A percentile compares a stretch with the other conserved stretches of the same genome.
Evolutionary conservation across 2,888 invertebrate species (phyloP).

Genomic region (Tenodera sinensis): DNA sequence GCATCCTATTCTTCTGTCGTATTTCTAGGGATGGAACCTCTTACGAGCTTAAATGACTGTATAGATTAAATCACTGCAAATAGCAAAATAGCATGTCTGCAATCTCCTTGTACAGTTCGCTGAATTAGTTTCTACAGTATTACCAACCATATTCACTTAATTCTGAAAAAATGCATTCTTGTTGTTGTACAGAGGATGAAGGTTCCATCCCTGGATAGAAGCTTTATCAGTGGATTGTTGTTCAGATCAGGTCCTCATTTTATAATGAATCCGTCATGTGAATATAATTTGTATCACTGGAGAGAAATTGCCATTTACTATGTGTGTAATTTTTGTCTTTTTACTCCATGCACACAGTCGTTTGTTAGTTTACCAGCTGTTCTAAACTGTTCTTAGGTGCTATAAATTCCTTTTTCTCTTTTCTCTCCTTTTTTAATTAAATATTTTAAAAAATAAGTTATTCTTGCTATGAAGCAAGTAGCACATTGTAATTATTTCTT

Average conservation of each 20-base stretch:
- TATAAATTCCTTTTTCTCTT: slow-evolving; percentile 1
- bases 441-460: slow-evolving; percentile 25
- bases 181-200: background rate
- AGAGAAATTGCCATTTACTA: background rate
- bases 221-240: background rate
- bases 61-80: background rate
- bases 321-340: slow-evolving; percentile 2
- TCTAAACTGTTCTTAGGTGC: slow-evolving; percentile 24
- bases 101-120: background rate
- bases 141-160: background rate
- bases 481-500: slow-evolving; percentile 29
- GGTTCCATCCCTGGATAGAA: slow-evolving; percentile 4
- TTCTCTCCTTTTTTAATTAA: slow-evolving; percentile 9
- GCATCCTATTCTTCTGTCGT: background rate
- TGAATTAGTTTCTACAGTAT: background rate
- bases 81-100: background rate
- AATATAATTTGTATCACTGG: background rate
- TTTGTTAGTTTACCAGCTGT: background rate
- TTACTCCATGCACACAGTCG: background rate
- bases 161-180: background rate
- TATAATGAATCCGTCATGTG: background rate
- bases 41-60: background rate
- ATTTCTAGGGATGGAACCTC: background rate
- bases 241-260: background rate
- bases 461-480: slow-evolving; percentile 24